Evolutionary conservation across 1,140 invertebrate genomes (phyloP).

Genomic region (Calosoma granatense): DNA sequence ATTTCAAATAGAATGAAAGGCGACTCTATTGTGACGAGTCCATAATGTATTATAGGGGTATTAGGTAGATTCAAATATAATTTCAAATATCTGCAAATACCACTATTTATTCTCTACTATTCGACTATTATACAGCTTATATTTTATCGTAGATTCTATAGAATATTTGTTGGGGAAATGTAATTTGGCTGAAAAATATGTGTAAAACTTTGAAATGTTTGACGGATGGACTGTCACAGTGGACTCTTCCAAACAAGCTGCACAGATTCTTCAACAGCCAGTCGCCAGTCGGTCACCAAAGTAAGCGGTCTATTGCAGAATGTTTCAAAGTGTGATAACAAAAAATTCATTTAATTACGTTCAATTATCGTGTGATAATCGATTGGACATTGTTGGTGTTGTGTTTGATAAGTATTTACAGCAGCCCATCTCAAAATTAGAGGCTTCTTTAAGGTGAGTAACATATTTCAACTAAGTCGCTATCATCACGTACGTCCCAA

Average conservation of each 20-base stretch:
- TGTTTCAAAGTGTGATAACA: conserved; percentile 26
- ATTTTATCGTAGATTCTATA: too few species aligned
- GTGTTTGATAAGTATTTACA: conserved; percentile 17
- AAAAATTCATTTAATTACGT: not conserved
- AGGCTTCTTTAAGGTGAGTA: conserved; percentile 32
- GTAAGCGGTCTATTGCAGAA: conserved; percentile 31
- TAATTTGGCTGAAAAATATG: conserved; percentile 5
- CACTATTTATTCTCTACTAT: too few species aligned
- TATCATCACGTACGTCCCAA: not conserved
- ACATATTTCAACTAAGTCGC: conserved; percentile 27
- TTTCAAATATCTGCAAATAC: not conserved
- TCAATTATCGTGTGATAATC: conserved; percentile 9
- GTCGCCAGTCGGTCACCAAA: conserved; percentile 33
- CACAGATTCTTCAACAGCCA: conserved; percentile 31
- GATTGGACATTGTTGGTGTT: conserved; percentile 19
- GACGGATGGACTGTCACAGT: conserved; percentile 20
- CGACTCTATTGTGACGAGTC: not conserved
- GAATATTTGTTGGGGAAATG: too few species aligned
- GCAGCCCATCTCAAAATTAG: conserved; percentile 17
- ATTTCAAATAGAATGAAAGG: not conserved
- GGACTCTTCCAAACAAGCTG: conserved; percentile 35
- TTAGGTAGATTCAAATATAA: not conserved
- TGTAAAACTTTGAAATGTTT: not conserved
- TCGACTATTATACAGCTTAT: too few species aligned
- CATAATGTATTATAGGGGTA: not conserved